Percentiles rank a stretch among this genome's conserved stretches.
These are phyloP conservation scores for Papilio polytes DNA, from an alignment of 1,140 invertebrate genomes.

Conservation along the genomic window DNA sequence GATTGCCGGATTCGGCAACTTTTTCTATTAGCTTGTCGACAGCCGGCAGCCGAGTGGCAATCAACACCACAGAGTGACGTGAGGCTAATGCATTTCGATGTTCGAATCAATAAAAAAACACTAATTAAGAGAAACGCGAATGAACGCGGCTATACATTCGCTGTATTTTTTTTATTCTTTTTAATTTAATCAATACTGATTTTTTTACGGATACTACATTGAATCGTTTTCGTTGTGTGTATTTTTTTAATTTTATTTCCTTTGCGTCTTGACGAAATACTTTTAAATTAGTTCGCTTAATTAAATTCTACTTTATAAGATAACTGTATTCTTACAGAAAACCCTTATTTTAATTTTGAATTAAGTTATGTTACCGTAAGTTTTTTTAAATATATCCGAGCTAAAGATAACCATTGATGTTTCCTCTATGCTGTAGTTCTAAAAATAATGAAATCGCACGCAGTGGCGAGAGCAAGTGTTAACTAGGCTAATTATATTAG, in stretches of 20 bases:
- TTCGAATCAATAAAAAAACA: conserved; percentile 49
- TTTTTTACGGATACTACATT: conserved; percentile 18
- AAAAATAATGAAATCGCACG: conserved; percentile 1
- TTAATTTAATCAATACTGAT: conserved; percentile 39
- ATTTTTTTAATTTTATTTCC: conserved; percentile 24
- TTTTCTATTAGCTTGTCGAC: conserved; percentile 57
- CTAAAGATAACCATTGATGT: background rate
- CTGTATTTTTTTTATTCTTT: conserved; percentile 18
- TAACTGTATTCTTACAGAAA: background rate
- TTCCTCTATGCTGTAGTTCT: background rate
- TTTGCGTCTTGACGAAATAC: conserved; percentile 13
- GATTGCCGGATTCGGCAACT: conserved; percentile 45
- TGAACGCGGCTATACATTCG: conserved; percentile 22
- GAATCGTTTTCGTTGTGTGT: background rate
- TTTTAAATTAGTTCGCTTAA: conserved; percentile 3
- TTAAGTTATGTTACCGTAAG: too few relatives aligned
- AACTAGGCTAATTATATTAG: conserved; percentile 14
- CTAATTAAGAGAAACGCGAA: conserved; percentile 40
- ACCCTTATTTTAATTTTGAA: background rate
- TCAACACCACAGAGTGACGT: conserved; percentile 65
- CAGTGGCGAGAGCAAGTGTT: conserved; percentile 6
- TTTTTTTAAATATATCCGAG: background rate
- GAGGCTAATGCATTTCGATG: conserved; percentile 68
- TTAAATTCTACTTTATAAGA: background rate
- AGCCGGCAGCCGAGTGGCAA: conserved; percentile 53